These are phyloP conservation scores for Anisognathus igniventris DNA, from an alignment of 2,797 vertebrate genomes.

Conservation along the genomic window DNA sequence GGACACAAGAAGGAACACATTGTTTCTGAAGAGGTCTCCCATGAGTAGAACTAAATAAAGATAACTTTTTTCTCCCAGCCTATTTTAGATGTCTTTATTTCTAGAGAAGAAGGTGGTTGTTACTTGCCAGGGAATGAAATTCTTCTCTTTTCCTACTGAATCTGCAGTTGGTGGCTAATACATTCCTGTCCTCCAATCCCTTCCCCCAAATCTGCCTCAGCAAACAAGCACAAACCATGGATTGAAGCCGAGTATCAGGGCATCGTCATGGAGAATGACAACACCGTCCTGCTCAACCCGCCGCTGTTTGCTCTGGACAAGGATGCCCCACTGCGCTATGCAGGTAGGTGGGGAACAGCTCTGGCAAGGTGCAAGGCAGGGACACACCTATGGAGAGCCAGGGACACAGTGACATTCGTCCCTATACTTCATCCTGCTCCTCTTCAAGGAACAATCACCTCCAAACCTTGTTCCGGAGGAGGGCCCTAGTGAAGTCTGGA, in stretches of 20 bases:
- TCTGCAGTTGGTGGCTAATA: neutral
- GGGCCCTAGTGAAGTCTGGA: neutral
- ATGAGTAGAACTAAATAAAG: neutral
- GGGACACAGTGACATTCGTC: neutral
- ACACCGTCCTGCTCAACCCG: conserved; percentile 94
- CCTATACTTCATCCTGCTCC: neutral
- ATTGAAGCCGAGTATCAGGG: conserved; percentile 98
- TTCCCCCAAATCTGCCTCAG: conserved; percentile 67
- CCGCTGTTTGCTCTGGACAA: conserved; percentile 98
- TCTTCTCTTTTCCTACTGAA: neutral
- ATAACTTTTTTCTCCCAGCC: neutral
- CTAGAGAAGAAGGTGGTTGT: neutral
- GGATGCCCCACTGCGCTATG: conserved; percentile 94
- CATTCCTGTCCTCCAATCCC: neutral
- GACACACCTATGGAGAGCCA: neutral
- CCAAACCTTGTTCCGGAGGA: neutral
- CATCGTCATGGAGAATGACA: conserved; percentile 99
- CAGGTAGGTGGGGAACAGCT: conserved; percentile 75
- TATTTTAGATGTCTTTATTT: neutral
- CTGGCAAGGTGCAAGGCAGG: neutral
- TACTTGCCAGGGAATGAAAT: neutral
- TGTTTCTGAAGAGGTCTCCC: neutral
- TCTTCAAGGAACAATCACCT: neutral
- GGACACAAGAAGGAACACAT: neutral
- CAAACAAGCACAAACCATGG: conserved; percentile 99